Evolutionary conservation across 2,888 invertebrate genomes (phyloP).

Genomic region (Drosophila paranaensis): DNA sequence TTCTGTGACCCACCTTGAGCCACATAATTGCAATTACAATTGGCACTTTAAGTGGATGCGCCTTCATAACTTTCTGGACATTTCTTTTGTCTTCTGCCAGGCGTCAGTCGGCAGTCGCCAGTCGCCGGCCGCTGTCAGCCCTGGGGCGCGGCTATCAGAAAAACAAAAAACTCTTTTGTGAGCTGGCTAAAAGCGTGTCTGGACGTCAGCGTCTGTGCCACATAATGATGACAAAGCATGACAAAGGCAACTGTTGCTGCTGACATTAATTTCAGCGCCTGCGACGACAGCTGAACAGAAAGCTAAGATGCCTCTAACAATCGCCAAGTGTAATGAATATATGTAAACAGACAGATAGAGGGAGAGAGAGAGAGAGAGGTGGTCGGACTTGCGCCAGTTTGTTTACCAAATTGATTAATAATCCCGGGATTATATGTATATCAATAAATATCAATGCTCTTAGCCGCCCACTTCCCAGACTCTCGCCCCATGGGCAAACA

Average conservation of each 20-base stretch:
- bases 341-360: not conserved
- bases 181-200: slow-evolving; percentile 17
- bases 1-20: slow-evolving; percentile 37
- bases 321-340: slow-evolving; percentile 32
- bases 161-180: slow-evolving; percentile 31
- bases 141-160: slow-evolving; percentile 17
- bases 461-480: not conserved
- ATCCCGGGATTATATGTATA: slow-evolving; percentile 29
- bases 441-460: slow-evolving; percentile 46
- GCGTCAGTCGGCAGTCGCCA: slow-evolving; percentile 22
- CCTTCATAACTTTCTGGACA: slow-evolving; percentile 20
- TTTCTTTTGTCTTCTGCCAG: slow-evolving; percentile 22
- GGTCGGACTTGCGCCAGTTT: slow-evolving; percentile 22
- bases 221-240: slow-evolving; percentile 31
- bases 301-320: slow-evolving; percentile 15
- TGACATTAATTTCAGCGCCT: slow-evolving; percentile 36
- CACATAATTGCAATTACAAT: slow-evolving; percentile 52
- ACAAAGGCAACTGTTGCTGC: slow-evolving; percentile 38
- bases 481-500: slow-evolving; percentile 7
- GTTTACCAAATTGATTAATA: slow-evolving; percentile 51
- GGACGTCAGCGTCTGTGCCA: slow-evolving; percentile 15
- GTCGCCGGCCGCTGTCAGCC: slow-evolving; percentile 29
- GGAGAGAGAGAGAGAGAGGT: too few relatives aligned
- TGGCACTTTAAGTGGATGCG: slow-evolving; percentile 31
- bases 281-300: slow-evolving; percentile 20